phyloP scores from a whole-genome alignment of 2,113 vertebrate genomes.

The Lepus europaeus region DNA sequence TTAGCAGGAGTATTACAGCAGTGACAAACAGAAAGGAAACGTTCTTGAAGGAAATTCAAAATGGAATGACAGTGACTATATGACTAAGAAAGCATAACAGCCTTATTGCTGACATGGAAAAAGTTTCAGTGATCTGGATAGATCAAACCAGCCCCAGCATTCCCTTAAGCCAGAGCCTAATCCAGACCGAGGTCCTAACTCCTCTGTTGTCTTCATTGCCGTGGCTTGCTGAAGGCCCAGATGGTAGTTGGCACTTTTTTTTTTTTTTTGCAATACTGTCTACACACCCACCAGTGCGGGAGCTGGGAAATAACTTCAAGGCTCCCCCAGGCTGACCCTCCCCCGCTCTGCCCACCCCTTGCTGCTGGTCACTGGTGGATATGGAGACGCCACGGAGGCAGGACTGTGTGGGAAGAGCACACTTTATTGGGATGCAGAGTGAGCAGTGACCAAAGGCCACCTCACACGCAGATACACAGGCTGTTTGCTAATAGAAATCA shows the following conservation, averaged over 20 bases:
- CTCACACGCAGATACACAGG: not conserved
- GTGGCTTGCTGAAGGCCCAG: no score
- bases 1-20: not conserved
- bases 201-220: no score
- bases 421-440: conserved; percentile 85
- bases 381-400: not conserved
- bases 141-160: not conserved
- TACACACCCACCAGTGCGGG: no score
- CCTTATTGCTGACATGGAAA: not conserved
- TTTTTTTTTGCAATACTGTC: no score
- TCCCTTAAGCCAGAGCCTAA: not conserved
- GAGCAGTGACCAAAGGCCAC: not conserved
- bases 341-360: not conserved
- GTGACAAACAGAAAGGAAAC: not conserved
- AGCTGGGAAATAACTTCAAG: not conserved
- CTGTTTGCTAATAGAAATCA: not conserved
- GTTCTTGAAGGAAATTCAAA: no score
- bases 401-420: conserved; percentile 40
- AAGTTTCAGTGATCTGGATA: not conserved
- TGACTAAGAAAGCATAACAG: not conserved
- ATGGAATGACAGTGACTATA: no score
- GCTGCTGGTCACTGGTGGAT: rapidly evolving
- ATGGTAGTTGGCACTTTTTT: no score
- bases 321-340: not conserved
- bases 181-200: not conserved